phyloP scores from a whole-genome alignment of 2,888 invertebrate species.

The Conchocele bisecta region DNA sequence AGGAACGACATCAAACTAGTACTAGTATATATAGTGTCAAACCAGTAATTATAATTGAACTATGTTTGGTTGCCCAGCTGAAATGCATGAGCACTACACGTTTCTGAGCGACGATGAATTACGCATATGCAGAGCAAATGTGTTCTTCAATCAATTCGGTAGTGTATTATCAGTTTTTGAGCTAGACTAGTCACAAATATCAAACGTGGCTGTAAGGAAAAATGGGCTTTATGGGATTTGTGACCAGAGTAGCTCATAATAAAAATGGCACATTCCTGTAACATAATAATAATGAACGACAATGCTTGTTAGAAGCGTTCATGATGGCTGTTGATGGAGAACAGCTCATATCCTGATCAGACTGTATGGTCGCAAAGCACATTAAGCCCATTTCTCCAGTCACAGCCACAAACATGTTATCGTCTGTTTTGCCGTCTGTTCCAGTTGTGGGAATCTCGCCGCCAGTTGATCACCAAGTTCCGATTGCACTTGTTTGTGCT shows the following conservation, averaged over 20 bases:
- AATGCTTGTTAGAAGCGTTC: no score
- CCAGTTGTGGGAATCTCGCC: conserved; percentile 65
- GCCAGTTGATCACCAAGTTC: conserved; percentile 62
- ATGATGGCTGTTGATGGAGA: no score
- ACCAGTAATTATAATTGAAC: background rate
- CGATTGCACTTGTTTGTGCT: conserved; percentile 71
- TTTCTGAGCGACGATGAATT: no score
- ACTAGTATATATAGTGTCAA: background rate
- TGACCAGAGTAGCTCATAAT: background rate
- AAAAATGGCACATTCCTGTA: no score
- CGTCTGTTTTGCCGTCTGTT: background rate
- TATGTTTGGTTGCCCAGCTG: background rate
- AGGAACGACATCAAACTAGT: conserved; percentile 3
- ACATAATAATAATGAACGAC: no score
- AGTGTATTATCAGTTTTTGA: background rate
- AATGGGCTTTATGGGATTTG: background rate
- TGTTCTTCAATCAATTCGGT: no score
- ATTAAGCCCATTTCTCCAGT: background rate
- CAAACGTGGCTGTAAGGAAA: background rate
- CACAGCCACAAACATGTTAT: no score
- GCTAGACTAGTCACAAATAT: background rate
- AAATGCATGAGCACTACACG: no score
- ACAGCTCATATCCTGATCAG: no score
- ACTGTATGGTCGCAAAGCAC: background rate
- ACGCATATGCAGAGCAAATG: no score